Conservation (phyloP, 2,888 invertebrate species). For the Ennomos quercinarius region DNA sequence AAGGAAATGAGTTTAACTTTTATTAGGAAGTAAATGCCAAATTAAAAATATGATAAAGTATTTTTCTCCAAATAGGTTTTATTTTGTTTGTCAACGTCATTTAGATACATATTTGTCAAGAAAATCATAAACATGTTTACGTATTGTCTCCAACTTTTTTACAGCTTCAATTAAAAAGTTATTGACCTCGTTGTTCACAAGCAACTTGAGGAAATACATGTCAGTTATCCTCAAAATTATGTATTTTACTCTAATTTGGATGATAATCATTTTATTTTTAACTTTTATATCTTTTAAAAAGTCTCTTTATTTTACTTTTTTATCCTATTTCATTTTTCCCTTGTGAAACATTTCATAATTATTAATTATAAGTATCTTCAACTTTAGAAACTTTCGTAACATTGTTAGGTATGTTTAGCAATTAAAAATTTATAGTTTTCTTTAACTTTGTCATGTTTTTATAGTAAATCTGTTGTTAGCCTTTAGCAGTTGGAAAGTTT, state of each 20-base stretch:
- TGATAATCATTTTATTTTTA: constrained; percentile 16
- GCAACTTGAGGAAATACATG: constrained; percentile 21
- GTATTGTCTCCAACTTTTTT: constrained; percentile 25
- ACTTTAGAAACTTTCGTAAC: no score
- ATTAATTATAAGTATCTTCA: no score
- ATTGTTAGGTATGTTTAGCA: no score
- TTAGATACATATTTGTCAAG: constrained; percentile 20
- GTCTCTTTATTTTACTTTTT: not conserved
- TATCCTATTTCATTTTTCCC: no score
- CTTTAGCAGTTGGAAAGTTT: no score
- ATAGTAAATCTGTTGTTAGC: no score
- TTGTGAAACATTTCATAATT: no score
- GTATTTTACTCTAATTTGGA: constrained; percentile 22
- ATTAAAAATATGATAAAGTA: not conserved
- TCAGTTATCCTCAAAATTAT: constrained; percentile 23
- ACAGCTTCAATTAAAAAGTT: constrained; percentile 24
- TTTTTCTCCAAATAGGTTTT: not conserved
- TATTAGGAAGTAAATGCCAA: no score
- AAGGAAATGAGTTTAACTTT: no score
- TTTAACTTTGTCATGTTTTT: no score
- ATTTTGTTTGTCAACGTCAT: constrained; percentile 21
- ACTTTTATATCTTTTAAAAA: constrained; percentile 11
- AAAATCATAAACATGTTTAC: constrained; percentile 32
- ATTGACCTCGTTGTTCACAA: constrained; percentile 20
- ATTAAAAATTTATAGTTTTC: no score